Percentiles rank a stretch among this genome's conserved stretches.
phyloP scores from a whole-genome alignment of 2,113 vertebrate species.

The Perognathus longimembris region DNA sequence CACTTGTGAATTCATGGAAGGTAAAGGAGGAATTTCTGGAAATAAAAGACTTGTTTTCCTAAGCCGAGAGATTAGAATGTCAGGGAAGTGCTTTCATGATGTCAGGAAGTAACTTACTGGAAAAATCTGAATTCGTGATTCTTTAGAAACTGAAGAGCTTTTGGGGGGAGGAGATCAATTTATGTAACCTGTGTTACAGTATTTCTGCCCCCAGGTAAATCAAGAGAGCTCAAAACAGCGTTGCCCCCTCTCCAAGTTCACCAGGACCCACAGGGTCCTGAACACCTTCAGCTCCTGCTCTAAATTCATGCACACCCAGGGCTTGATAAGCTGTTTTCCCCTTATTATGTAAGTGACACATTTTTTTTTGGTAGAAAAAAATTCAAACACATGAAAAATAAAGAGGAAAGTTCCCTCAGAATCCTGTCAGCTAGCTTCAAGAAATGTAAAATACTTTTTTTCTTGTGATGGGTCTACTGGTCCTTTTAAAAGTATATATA shows the following conservation, averaged over 20 bases:
- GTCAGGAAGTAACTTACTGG: constrained; percentile 51
- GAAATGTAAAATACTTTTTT: not conserved
- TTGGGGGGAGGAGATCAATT: constrained; percentile 23
- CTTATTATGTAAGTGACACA: constrained; percentile 74
- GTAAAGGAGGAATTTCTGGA: constrained; percentile 45
- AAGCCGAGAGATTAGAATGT: not conserved
- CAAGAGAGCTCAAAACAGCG: not conserved
- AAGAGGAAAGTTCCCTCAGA: constrained; percentile 45
- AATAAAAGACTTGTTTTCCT: constrained; percentile 12
- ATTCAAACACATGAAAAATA: constrained; percentile 43
- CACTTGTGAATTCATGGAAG: not conserved
- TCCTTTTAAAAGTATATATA: constrained; percentile 5
- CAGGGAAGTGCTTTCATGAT: constrained; percentile 36
- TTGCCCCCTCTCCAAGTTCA: not conserved
- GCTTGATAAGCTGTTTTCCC: not conserved
- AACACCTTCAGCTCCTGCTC: constrained; percentile 3
- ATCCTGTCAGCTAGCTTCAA: not conserved
- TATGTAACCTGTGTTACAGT: constrained; percentile 5
- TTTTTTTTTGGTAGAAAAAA: constrained; percentile 63
- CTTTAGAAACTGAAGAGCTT: constrained; percentile 36
- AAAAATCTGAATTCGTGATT: constrained; percentile 29
- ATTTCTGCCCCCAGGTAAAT: not conserved
- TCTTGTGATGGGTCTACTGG: not conserved
- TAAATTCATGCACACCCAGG: constrained; percentile 28
- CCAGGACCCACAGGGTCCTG: not conserved